These are phyloP conservation scores for Microcebus lehilahytsara DNA, from an alignment of 2,113 vertebrate genomes.

Conservation along the genomic window DNA sequence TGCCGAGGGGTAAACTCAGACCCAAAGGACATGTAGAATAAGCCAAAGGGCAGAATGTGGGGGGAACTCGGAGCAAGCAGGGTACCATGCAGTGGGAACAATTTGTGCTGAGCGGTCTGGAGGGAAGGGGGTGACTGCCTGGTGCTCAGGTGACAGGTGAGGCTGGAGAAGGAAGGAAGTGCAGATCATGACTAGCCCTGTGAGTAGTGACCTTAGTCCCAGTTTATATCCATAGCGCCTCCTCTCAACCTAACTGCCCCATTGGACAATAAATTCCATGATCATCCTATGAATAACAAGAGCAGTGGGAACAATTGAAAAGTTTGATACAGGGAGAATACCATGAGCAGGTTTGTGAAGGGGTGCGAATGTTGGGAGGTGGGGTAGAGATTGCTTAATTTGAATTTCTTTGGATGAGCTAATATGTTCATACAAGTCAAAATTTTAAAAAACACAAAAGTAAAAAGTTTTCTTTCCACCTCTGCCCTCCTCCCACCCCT, in stretches of 20 bases:
- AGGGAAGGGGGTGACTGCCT: neutral
- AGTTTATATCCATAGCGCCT: neutral
- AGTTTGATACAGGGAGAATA: neutral
- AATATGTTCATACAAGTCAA: neutral
- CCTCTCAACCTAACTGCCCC: neutral
- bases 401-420: neutral
- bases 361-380: neutral
- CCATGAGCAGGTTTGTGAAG: neutral
- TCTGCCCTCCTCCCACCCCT: neutral
- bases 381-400: neutral
- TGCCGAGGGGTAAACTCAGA: neutral
- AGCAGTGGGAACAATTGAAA: neutral
- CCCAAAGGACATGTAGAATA: neutral
- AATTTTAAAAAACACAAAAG: neutral
- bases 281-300: neutral
- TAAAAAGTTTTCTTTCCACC: neutral
- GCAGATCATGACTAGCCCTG: neutral
- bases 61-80: neutral
- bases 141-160: neutral
- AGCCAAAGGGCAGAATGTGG: neutral
- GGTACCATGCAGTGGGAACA: accelerated
- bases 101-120: neutral
- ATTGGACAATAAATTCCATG: neutral
- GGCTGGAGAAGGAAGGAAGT: neutral
- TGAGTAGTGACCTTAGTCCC: neutral